Percentiles rank a stretch among this genome's conserved stretches.
Conservation (phyloP, 2,888 invertebrate genomes). For the Timandra comae region DNA sequence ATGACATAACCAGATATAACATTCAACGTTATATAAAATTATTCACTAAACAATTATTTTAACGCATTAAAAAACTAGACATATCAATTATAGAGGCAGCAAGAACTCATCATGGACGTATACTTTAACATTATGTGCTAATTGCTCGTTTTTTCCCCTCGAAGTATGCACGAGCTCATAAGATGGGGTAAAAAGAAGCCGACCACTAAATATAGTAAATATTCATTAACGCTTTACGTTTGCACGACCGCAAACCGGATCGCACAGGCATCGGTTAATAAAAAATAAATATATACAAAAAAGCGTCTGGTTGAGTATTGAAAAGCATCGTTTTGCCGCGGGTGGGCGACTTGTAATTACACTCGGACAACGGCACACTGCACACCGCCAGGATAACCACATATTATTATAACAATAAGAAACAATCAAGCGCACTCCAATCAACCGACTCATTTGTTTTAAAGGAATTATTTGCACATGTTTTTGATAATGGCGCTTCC, state of each 20-base stretch:
- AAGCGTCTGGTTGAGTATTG: conserved; percentile 22
- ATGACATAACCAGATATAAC: too few relatives aligned
- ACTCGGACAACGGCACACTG: conserved; percentile 25
- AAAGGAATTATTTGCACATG: too few relatives aligned
- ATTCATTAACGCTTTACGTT: conserved; percentile 42
- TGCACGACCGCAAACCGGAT: conserved; percentile 34
- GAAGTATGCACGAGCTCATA: conserved; percentile 16
- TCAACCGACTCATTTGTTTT: too few relatives aligned
- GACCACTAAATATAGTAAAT: conserved; percentile 41
- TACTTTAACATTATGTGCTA: conserved; percentile 30
- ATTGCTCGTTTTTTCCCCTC: conserved; percentile 26
- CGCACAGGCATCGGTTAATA: conserved; percentile 25
- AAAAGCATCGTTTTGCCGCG: conserved; percentile 31
- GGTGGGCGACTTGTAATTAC: conserved; percentile 38
- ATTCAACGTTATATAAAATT: neutral
- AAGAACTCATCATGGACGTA: conserved; percentile 13
- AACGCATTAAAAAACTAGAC: conserved; percentile 8
- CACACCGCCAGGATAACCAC: conserved; percentile 21
- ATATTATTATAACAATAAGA: too few relatives aligned
- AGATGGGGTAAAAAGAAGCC: conserved; percentile 31
- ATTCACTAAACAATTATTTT: too few relatives aligned
- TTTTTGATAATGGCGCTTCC: too few relatives aligned
- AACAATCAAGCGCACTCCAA: too few relatives aligned
- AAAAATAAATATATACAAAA: conserved; percentile 23
- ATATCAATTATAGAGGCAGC: conserved; percentile 25